A percentile compares a stretch with the other conserved stretches of the same genome.
Evolutionary conservation across 2,797 vertebrate genomes (phyloP).

Genomic region (Spizella passerina): DNA sequence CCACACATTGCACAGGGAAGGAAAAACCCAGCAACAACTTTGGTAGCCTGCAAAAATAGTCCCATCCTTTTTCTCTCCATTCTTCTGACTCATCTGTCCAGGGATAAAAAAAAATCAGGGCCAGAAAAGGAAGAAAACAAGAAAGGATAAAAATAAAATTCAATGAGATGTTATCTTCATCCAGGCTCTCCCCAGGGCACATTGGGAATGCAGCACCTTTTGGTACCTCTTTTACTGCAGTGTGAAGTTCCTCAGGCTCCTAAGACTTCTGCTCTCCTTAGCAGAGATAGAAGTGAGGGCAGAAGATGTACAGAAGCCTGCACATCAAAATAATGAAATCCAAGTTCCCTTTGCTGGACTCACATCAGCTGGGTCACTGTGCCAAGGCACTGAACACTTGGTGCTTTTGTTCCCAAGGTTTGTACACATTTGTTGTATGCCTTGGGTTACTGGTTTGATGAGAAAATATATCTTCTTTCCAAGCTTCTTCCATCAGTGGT

Average conservation of each 20-base stretch:
- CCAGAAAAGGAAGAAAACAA: accelerated
- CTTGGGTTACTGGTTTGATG: conserved; percentile 12
- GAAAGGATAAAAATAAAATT: neutral
- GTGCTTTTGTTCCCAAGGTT: neutral
- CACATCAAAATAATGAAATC: conserved; percentile 4
- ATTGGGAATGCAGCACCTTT: neutral
- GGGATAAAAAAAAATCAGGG: neutral
- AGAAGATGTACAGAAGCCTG: neutral
- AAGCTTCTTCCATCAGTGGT: neutral
- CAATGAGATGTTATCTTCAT: neutral
- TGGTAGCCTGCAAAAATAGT: neutral
- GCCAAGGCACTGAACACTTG: neutral
- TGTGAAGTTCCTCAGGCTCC: neutral
- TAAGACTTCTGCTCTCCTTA: neutral
- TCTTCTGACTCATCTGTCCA: neutral
- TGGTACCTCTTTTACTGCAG: neutral
- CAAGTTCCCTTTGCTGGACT: conserved; percentile 10
- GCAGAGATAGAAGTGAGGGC: neutral
- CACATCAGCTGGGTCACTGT: neutral
- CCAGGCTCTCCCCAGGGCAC: neutral
- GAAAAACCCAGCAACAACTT: neutral
- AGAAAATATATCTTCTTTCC: conserved; percentile 19
- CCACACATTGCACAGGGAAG: neutral
- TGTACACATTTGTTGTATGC: conserved; percentile 4
- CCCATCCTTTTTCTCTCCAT: neutral